These are phyloP conservation scores for Girardinichthys multiradiatus DNA, from an alignment of 2,113 vertebrate species.

Conservation along the genomic window DNA sequence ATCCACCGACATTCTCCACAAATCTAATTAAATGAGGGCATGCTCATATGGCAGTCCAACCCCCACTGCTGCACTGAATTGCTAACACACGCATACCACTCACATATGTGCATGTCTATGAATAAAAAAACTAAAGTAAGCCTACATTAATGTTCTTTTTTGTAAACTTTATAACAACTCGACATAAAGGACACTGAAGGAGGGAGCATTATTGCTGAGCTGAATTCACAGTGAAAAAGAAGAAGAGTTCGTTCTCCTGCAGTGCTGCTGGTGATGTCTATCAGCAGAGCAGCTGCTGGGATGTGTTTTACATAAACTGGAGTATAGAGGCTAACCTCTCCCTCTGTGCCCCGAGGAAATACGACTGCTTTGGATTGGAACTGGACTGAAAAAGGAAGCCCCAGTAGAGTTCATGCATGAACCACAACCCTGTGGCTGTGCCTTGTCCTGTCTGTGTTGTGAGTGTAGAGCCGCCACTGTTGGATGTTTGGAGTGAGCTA, in stretches of 20 bases:
- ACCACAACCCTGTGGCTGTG: slow-evolving; percentile 59
- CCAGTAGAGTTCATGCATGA: slow-evolving; percentile 73
- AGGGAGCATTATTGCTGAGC: slow-evolving; percentile 5
- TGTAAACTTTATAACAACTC: slow-evolving; percentile 29
- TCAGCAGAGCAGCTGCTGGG: slow-evolving; percentile 73
- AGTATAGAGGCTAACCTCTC: slow-evolving; percentile 64
- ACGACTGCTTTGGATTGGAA: slow-evolving; percentile 78
- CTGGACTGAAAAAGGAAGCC: slow-evolving; percentile 65
- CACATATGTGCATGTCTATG: slow-evolving; percentile 17
- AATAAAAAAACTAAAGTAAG: slow-evolving; percentile 8
- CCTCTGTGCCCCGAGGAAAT: slow-evolving; percentile 75
- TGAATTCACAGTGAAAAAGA: slow-evolving; percentile 19
- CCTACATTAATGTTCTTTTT: slow-evolving; percentile 2
- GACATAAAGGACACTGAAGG: not conserved
- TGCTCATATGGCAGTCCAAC: slow-evolving; percentile 65
- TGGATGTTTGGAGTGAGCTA: slow-evolving; percentile 67
- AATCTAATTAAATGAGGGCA: slow-evolving; percentile 81
- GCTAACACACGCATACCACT: slow-evolving; percentile 45
- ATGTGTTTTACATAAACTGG: slow-evolving; percentile 78
- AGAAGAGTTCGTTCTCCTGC: slow-evolving; percentile 45
- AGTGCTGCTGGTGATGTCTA: slow-evolving; percentile 66
- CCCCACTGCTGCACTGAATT: slow-evolving; percentile 50
- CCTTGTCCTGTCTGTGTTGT: slow-evolving; percentile 64
- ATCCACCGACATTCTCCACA: slow-evolving; percentile 80
- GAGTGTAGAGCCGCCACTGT: slow-evolving; percentile 58